Percentiles rank a stretch among this genome's conserved stretches.
phyloP scores from a whole-genome alignment of 2,888 invertebrate species.

The Hemaris fuciformis region DNA sequence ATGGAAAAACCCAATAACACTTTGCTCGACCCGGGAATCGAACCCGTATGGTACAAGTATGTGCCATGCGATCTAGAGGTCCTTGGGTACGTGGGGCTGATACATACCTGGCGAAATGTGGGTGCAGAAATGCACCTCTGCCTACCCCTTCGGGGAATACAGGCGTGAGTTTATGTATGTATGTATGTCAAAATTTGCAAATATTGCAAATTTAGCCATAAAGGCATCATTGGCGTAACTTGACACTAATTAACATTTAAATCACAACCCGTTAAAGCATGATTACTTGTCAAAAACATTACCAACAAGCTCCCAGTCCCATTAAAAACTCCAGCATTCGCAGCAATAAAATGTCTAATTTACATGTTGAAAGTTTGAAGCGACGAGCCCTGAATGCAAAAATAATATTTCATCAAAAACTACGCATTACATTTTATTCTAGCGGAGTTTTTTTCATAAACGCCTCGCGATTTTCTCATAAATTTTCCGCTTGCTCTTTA shows the following conservation, averaged over 20 bases:
- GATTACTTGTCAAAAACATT: background rate
- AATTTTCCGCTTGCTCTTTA: background rate
- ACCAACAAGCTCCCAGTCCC: background rate
- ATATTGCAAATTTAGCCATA: too few relatives aligned
- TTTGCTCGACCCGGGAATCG: too few relatives aligned
- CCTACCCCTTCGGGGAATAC: too few relatives aligned
- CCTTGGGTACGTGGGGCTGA: too few relatives aligned
- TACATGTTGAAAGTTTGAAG: constrained; percentile 1
- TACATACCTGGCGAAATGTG: too few relatives aligned
- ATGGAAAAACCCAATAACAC: too few relatives aligned
- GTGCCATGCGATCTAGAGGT: too few relatives aligned
- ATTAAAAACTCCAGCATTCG: background rate
- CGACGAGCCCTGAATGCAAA: constrained; percentile 7
- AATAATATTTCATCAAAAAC: background rate
- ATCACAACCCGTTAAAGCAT: background rate
- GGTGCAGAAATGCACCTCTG: too few relatives aligned
- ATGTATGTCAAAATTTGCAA: too few relatives aligned
- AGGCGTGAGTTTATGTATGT: too few relatives aligned
- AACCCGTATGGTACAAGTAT: too few relatives aligned
- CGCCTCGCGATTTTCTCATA: background rate
- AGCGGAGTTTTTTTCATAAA: background rate
- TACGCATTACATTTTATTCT: constrained; percentile 1
- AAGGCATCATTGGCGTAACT: too few relatives aligned
- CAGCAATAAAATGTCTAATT: constrained; percentile 6
- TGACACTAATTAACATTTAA: background rate